These are phyloP conservation scores for Xanthia icteritia DNA, from an alignment of 2,888 invertebrate species.

Conservation along the genomic window DNA sequence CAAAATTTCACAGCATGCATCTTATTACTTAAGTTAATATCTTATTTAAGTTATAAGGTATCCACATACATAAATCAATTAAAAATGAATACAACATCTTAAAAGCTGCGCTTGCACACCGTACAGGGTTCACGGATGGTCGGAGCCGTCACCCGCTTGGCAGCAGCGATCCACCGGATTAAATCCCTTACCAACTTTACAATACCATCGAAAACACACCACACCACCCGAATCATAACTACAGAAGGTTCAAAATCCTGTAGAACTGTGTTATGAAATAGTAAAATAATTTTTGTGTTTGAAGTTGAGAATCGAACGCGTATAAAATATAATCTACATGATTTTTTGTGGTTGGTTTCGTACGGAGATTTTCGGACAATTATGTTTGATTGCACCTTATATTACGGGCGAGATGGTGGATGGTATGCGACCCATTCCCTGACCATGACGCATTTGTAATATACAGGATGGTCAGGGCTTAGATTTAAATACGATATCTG, in stretches of 20 bases:
- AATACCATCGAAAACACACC: conserved; percentile 45
- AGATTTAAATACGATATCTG: background rate
- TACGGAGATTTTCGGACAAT: conserved; percentile 81
- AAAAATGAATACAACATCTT: conserved; percentile 33
- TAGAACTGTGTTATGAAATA: conserved; percentile 13
- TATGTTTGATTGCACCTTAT: conserved; percentile 80
- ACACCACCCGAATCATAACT: conserved; percentile 42
- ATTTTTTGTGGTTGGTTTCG: conserved; percentile 83
- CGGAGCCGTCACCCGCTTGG: conserved; percentile 81
- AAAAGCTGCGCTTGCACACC: conserved; percentile 74
- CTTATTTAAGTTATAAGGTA: background rate
- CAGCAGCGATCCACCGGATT: conserved; percentile 78
- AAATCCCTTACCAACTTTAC: conserved; percentile 69
- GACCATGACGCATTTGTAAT: conserved; percentile 60
- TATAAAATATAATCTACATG: conserved; percentile 79
- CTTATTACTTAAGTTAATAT: background rate
- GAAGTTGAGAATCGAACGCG: conserved; percentile 76
- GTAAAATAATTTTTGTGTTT: conserved; percentile 52
- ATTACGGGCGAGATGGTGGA: conserved; percentile 50
- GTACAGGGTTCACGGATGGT: conserved; percentile 84
- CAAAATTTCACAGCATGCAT: background rate
- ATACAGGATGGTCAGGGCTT: conserved; percentile 6
- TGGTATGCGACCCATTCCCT: conserved; percentile 61
- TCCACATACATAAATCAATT: background rate
- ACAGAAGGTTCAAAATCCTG: conserved; percentile 56